phyloP scores from a whole-genome alignment of 2,888 invertebrate genomes.

The Melinaea marsaeus region DNA sequence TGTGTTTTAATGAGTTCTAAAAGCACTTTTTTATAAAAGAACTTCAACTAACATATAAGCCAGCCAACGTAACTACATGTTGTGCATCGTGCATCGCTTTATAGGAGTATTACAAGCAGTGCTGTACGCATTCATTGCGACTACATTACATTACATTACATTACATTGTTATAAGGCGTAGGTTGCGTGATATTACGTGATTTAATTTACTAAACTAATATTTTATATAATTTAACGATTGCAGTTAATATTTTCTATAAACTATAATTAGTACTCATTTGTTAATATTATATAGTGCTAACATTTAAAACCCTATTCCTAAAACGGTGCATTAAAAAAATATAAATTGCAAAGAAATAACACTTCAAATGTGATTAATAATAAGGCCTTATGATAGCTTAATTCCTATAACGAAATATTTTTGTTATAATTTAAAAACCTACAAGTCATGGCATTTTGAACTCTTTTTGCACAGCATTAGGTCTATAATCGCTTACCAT shows the following conservation, averaged over 20 bases:
- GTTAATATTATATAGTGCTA: neutral
- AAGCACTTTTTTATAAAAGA: constrained; percentile 7
- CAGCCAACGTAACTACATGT: constrained; percentile 61
- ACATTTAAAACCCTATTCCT: neutral
- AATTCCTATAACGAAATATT: neutral
- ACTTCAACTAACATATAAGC: constrained; percentile 54
- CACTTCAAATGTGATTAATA: neutral
- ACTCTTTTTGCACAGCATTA: too few relatives aligned
- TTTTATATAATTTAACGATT: neutral
- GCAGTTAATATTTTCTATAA: neutral
- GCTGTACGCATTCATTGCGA: constrained; percentile 51
- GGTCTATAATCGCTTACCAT: too few relatives aligned
- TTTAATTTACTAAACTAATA: neutral
- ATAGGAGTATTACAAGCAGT: constrained; percentile 70
- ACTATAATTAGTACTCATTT: neutral
- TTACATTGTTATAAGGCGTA: constrained; percentile 19
- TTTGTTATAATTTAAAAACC: too few relatives aligned
- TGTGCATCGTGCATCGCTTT: constrained; percentile 68
- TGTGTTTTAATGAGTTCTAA: neutral
- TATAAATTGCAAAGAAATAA: constrained; percentile 6
- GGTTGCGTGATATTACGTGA: constrained; percentile 9
- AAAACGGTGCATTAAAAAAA: constrained; percentile 1
- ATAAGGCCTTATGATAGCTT: neutral
- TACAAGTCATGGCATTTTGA: too few relatives aligned
- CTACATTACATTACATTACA: constrained; percentile 4